Base-by-base conservation (phyloP, 2,797 vertebrate species). In the Halcyon leucocephala region DNA sequence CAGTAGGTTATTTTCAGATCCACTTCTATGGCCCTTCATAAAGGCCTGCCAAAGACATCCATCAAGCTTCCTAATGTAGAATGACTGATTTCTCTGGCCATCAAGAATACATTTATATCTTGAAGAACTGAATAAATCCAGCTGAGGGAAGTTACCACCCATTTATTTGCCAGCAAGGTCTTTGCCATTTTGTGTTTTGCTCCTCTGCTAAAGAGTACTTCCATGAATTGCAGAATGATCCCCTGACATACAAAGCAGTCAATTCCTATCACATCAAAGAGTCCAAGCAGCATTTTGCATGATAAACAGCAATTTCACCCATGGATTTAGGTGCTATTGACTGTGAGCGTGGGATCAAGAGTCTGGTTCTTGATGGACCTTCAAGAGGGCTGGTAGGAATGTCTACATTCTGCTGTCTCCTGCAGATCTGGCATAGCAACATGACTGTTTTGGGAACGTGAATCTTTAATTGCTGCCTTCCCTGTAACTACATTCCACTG, bases 121-220 rank as follows among this genome's bases (percentile, higher is more conserved):
- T 66, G 84, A 76, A 86, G 66, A 79, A 48, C 51, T 46, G 80
- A 95, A 73, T 66, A 90, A 90, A 90, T 90, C 54, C 62, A 86
- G 54, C 35, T 48, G 48, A 72, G 17, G 31, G 31, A 86, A 86
- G 29, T 29, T n/a, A 57, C 25, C 46, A 62, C 41, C 76, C 29
- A 60, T 70, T 79, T 64, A 65, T 67, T 64, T 83, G 72, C 72
- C 73, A 86, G 42, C 20, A 69, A 74, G n/a, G 87, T 81, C 65
- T 89, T 83, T 62, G 72, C 69, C 25, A 54, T 81, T 89, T 88
- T 84, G 64, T 54, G 17, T 83, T 76, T 77, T 74, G 37, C 41
- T 74, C 39, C 76, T 44, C 42, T 82, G 42, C 39, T 73, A 58
- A 77, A 6, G 2, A 86, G 31, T 37, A 61, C 64, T 69, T 61